Percentiles rank a stretch among this genome's conserved stretches.
These are phyloP conservation scores for Vanacampus margaritifer DNA, from an alignment of 2,113 vertebrate species.

Conservation along the genomic window DNA sequence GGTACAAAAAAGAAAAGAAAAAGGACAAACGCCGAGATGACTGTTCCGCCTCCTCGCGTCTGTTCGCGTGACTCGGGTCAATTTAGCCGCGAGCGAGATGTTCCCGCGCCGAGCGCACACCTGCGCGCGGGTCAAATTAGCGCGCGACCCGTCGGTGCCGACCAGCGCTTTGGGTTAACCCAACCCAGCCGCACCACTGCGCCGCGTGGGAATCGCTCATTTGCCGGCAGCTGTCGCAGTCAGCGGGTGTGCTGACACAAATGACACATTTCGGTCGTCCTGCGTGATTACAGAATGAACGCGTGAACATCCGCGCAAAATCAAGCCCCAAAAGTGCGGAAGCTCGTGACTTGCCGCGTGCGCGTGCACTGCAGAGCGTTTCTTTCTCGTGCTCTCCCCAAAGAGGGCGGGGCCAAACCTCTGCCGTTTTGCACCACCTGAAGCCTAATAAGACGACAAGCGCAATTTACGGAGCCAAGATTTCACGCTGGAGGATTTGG, in stretches of 20 bases:
- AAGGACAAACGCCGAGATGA: not conserved
- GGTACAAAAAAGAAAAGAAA: not conserved
- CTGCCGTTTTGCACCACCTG: too few species aligned
- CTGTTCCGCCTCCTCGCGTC: not conserved
- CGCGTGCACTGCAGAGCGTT: constrained; percentile 3
- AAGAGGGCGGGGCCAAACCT: too few species aligned
- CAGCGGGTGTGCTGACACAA: too few species aligned
- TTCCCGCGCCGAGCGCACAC: constrained; percentile 1
- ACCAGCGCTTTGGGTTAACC: not conserved
- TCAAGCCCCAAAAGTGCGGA: too few species aligned
- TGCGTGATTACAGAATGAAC: too few species aligned
- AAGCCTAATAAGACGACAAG: constrained; percentile 49
- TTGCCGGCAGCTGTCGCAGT: too few species aligned
- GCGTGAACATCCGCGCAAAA: too few species aligned
- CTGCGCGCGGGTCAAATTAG: constrained; percentile 8
- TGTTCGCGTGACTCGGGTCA: not conserved
- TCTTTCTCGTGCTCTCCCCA: too few species aligned
- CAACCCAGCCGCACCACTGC: too few species aligned
- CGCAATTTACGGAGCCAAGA: constrained; percentile 53
- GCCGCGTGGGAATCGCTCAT: too few species aligned
- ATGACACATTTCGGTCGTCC: too few species aligned
- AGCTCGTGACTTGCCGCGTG: too few species aligned
- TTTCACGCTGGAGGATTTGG: constrained; percentile 42
- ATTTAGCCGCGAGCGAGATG: not conserved
- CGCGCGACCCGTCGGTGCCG: constrained; percentile 6